A percentile compares a stretch with the other conserved stretches of the same genome.
phyloP scores from a whole-genome alignment of 2,888 invertebrate species.

The Clanis bilineata region DNA sequence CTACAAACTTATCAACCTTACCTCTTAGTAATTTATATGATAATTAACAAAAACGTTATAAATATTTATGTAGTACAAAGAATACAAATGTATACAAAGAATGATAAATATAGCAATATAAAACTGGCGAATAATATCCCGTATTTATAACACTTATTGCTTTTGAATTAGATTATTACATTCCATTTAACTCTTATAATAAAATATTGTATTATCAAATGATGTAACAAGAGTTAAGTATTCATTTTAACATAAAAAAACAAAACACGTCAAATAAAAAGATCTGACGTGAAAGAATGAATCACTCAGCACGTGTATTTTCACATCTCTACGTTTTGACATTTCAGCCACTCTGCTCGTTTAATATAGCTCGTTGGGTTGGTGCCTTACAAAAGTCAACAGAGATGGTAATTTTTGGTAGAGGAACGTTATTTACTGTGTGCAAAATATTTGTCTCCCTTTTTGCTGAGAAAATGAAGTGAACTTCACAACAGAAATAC shows the following conservation, averaged over 20 bases:
- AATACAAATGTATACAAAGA: too few species aligned
- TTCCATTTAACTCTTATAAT: too few species aligned
- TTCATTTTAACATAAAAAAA: background rate
- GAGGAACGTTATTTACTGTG: constrained; percentile 3
- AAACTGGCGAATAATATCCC: too few species aligned
- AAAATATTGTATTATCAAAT: too few species aligned
- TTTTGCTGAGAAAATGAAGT: background rate
- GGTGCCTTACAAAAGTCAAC: background rate
- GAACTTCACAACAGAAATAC: background rate
- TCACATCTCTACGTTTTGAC: background rate
- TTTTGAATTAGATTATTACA: too few species aligned
- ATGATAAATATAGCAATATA: too few species aligned
- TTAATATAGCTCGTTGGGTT: background rate
- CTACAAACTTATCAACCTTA: too few species aligned
- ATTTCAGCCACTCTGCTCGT: background rate
- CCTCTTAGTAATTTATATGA: too few species aligned
- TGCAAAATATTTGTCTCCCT: background rate
- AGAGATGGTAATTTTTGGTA: constrained; percentile 6
- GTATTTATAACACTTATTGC: too few species aligned
- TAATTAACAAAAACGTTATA: too few species aligned
- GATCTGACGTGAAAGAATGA: background rate
- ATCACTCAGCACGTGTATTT: background rate
- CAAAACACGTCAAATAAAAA: background rate
- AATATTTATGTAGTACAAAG: too few species aligned
- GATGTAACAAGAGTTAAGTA: too few species aligned